Percentiles rank a stretch among this genome's conserved stretches.
Evolutionary conservation across 2,113 vertebrate genomes (phyloP).

Genomic region (Ictalurus furcatus): DNA sequence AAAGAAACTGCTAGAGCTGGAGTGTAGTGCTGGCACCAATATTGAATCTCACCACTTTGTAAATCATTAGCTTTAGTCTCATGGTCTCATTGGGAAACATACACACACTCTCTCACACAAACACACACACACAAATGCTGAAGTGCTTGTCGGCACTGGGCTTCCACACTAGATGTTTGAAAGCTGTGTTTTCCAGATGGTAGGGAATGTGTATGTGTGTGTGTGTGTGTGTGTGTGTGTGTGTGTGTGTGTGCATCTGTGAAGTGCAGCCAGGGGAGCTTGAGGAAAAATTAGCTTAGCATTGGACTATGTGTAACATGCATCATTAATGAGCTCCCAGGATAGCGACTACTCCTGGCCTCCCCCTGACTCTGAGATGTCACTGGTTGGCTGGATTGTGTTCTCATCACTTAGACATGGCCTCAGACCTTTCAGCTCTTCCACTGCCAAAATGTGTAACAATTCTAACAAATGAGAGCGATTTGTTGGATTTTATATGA

Average conservation of each 20-base stretch:
- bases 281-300: slow-evolving; percentile 43
- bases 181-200: slow-evolving; percentile 10
- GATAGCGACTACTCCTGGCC: slow-evolving; percentile 33
- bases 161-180: slow-evolving; percentile 1
- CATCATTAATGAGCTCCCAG: slow-evolving; percentile 49
- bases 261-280: slow-evolving; percentile 9
- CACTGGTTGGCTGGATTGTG: slow-evolving; percentile 36
- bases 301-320: slow-evolving; percentile 40
- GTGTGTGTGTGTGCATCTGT: neutral
- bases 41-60: slow-evolving; percentile 36
- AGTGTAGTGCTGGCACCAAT: slow-evolving; percentile 50
- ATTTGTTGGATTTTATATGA: neutral
- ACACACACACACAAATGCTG: slow-evolving; percentile 6
- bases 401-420: neutral
- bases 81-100: slow-evolving; percentile 50
- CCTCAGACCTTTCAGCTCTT: slow-evolving; percentile 30
- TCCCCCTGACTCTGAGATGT: slow-evolving; percentile 35
- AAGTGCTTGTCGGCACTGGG: slow-evolving; percentile 8
- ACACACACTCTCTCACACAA: neutral
- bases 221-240: slow-evolving; percentile 21
- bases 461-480: neutral
- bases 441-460: neutral
- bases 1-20: slow-evolving; percentile 51
- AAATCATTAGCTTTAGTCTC: slow-evolving; percentile 57
- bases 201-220: neutral